Percentiles rank a stretch among this genome's conserved stretches.
Conservation (phyloP, 2,888 invertebrate genomes). For the Andrena praecox region DNA sequence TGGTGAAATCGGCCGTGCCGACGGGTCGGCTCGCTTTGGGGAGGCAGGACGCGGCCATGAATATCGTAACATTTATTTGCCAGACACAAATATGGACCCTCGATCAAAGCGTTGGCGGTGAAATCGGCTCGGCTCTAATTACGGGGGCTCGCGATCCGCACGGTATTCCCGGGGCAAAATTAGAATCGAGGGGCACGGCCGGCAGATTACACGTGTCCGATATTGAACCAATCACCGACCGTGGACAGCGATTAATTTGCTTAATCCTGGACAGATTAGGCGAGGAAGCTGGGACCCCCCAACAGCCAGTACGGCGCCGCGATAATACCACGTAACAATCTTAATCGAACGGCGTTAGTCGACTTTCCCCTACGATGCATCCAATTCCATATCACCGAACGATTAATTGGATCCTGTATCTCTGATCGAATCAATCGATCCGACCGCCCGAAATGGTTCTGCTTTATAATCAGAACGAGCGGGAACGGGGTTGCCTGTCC, state of each 20-base stretch:
- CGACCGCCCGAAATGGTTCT: not conserved
- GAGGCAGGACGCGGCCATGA: conserved; percentile 5
- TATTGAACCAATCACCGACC: conserved; percentile 46
- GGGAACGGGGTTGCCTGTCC: not conserved
- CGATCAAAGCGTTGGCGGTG: conserved; percentile 50
- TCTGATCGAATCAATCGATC: not conserved
- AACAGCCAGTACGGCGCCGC: conserved; percentile 10
- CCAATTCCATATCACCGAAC: conserved; percentile 22
- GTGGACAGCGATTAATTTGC: conserved; percentile 59
- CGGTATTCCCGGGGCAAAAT: conserved; percentile 39
- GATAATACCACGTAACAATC: conserved; percentile 50
- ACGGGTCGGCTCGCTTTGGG: not conserved
- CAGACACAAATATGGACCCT: conserved; percentile 51
- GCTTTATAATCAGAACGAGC: not conserved
- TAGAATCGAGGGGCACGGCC: conserved; percentile 27
- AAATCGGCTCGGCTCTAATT: conserved; percentile 54
- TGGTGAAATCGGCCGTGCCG: not conserved
- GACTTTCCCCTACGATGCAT: conserved; percentile 19
- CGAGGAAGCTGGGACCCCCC: conserved; percentile 18
- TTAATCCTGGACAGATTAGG: conserved; percentile 58
- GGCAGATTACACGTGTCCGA: conserved; percentile 59
- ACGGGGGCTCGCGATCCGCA: conserved; percentile 24
- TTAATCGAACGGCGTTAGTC: conserved; percentile 52
- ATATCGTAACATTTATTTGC: conserved; percentile 63
- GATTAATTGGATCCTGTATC: conserved; percentile 38